These are phyloP conservation scores for Uloborus diversus DNA, from an alignment of 1,140 invertebrate genomes.

Conservation along the genomic window DNA sequence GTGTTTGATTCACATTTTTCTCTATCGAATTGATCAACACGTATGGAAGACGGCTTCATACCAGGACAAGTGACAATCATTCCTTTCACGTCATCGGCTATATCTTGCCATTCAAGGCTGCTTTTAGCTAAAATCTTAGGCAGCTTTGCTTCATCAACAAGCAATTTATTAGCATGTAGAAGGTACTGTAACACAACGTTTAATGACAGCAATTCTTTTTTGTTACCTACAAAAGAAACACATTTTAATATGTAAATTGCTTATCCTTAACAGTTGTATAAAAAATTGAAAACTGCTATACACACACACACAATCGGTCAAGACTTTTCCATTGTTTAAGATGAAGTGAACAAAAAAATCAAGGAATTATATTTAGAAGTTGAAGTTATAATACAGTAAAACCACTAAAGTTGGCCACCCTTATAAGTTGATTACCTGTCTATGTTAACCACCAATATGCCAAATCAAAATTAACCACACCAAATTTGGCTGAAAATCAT, in stretches of 20 bases:
- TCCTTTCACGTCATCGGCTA: constrained; percentile 87
- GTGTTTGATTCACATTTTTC: constrained; percentile 69
- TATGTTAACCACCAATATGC: too few relatives aligned
- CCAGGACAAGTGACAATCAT: constrained; percentile 89
- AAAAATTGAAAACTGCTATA: too few relatives aligned
- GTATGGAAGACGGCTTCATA: constrained; percentile 90
- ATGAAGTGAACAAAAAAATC: too few relatives aligned
- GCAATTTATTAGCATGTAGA: constrained; percentile 76
- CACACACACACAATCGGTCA: too few relatives aligned
- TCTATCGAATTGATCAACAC: constrained; percentile 94
- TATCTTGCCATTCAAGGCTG: constrained; percentile 89
- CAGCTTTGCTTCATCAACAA: constrained; percentile 76
- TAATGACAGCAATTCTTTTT: constrained; percentile 95
- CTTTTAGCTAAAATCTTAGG: constrained; percentile 76
- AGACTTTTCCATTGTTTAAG: too few relatives aligned
- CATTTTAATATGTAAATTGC: background rate
- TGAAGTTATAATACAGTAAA: too few relatives aligned
- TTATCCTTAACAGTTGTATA: background rate
- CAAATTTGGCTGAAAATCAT: too few relatives aligned
- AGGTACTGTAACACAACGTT: constrained; percentile 90
- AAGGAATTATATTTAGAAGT: too few relatives aligned
- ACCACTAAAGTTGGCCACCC: too few relatives aligned
- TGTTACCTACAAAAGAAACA: constrained; percentile 74
- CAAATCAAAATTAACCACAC: too few relatives aligned
- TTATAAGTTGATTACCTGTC: too few relatives aligned